Evolutionary conservation across 2,113 vertebrate species (phyloP), one percentile per base, ranked within the genome.

Genomic region (Pseudonaja textilis): DNA sequence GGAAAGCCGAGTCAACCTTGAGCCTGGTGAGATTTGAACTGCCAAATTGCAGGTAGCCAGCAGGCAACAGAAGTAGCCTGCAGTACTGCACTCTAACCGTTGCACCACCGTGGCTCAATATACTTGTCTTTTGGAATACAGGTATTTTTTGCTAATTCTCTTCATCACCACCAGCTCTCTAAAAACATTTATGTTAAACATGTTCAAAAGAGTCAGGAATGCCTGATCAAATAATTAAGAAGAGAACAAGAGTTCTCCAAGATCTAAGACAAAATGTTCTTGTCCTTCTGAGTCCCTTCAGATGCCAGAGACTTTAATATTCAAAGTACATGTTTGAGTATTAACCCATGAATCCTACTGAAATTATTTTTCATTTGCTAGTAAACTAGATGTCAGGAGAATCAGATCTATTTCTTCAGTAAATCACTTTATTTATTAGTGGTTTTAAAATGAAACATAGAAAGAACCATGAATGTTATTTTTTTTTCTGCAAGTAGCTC

Each of bases 311-410:
- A n/a, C 26, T 29, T 87, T 11, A 14, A 87, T 14, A 87, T 26
- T 29, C 26, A 7, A 52, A n/a, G 26, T n/a, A 87, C 18, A 29
- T 16, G 26, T 16, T 54, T 6, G 12, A 14, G 7, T 55, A 56
- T 4, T 23, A 34, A 39, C 6, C 56, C 26, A 45, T 9, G 22
- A 61, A 61, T 89, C 42, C 57, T 89, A 26, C 4, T 25, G 39
- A 94, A 0, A 2, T 85, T 59, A 89, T 88, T 74, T 86, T 88
- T 93, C 91, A 56, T 26, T 92, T 93, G 22, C 61, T 22, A 55
- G 89, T n/a, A 22, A 86, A 94, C 8, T 81, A 39, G 18, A 18
- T 39, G 69, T 22, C 69, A 81, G 69, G 39, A 81, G n/a, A 81
- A 81, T 81, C 34, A 39, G 69, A 81, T 39, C n/a, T 69, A 69